Evolutionary conservation across 2,888 invertebrate genomes (phyloP), one percentile per base, ranked within the genome.

Genomic region (Embidobia sp.): DNA sequence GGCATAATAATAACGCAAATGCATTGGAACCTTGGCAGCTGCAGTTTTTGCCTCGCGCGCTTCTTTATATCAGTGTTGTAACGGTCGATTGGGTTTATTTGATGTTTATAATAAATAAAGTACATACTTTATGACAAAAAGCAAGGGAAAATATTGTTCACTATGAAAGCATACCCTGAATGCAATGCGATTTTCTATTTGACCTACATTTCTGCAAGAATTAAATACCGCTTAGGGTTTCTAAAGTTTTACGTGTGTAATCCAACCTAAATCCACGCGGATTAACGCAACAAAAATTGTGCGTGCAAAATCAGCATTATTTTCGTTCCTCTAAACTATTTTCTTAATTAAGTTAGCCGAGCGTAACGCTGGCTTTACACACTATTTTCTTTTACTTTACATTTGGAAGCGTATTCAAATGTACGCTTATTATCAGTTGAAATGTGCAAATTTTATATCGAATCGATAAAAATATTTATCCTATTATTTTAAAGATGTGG

Each of bases 191-290:
- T 72, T 77, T 77, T 72, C 72, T 67, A 37, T 72, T 66, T 73
- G 80, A 80, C 81, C 81, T 79, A 81, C 77, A 80, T 81, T 76
- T 76, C 35, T 55, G 27, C 26, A 67, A 75, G 79, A 81, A 79
- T 80, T 79, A 79, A 81, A 79, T 78, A 51, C 59, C 77, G 66
- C 67, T 79, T 77, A 83, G 77, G 83, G 81, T 85, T 84, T 84
- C 81, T 79, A 81, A 78, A 80, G 80, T 77, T 82, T 79, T 82
- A 81, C 81, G 77, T 77, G 69, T 82, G 79, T 85, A 85, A 86
- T 86, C 83, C 83, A 83, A 78, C 80, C 81, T 79, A 78, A 83
- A 83, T 84, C 81, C 79, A 73, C 7, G 7, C 3, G 51, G 42
- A 66, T 51, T 53, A 49, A 66, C 51, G 35, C 44, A 66, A 51